A percentile compares a stretch with the other conserved stretches of the same genome.
Conservation (phyloP, 2,113 vertebrate species). For the Rhizomys pruinosus region DNA sequence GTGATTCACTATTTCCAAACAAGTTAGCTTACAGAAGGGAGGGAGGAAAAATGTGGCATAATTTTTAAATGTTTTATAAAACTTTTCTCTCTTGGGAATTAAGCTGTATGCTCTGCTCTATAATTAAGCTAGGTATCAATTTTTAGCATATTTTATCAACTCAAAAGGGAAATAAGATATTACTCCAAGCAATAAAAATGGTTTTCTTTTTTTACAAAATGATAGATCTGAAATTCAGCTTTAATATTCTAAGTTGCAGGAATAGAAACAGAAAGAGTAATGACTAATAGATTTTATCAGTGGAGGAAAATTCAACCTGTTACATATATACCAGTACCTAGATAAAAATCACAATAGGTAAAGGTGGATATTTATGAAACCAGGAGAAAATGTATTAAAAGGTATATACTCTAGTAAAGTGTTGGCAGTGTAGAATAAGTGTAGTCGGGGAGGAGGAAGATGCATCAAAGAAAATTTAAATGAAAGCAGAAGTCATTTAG, state of each 20-base stretch:
- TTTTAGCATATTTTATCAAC: conserved; percentile 31
- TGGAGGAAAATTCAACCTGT: conserved; percentile 48
- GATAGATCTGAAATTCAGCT: conserved; percentile 24
- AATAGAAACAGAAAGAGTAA: not conserved
- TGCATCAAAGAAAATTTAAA: conserved; percentile 58
- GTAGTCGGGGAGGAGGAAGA: conserved; percentile 24
- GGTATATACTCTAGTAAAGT: not conserved
- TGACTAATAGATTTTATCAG: conserved; percentile 52
- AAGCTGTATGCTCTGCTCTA: not conserved
- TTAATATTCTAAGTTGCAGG: conserved; percentile 42
- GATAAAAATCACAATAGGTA: not conserved
- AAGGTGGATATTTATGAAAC: conserved; percentile 41
- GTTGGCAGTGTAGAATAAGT: not conserved
- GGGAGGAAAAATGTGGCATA: not conserved
- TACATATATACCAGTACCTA: not conserved
- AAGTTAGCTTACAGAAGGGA: not conserved
- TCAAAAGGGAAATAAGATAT: conserved; percentile 7
- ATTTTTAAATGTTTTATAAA: conserved; percentile 47
- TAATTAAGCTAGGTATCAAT: not conserved
- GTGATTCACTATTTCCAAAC: conserved; percentile 35
- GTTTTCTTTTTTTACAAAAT: conserved; percentile 33
- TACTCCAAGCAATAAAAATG: conserved; percentile 21
- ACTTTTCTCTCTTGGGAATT: conserved; percentile 39
- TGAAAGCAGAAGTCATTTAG: conserved; percentile 53
- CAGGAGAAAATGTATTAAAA: conserved; percentile 43